Conservation (phyloP, 2,888 invertebrate genomes). For the Dicycla oo region DNA sequence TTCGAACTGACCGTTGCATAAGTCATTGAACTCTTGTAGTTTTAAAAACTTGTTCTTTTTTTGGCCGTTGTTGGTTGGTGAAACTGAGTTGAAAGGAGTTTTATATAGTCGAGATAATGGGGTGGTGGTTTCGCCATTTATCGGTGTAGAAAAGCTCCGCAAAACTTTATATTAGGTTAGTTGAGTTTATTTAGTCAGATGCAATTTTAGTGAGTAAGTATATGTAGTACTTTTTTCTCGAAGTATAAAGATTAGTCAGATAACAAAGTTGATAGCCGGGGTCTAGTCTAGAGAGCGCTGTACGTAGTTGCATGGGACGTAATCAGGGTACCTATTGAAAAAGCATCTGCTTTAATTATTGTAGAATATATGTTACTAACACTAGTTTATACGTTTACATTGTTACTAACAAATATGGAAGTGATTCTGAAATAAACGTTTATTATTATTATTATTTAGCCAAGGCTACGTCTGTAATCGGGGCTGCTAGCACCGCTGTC, state of each 20-base stretch:
- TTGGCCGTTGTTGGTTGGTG: slow-evolving; percentile 34
- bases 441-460: too few relatives aligned
- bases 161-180: not conserved
- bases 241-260: not conserved
- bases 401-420: too few relatives aligned
- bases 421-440: too few relatives aligned
- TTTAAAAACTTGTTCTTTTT: slow-evolving; percentile 56
- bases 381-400: too few relatives aligned
- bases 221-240: not conserved
- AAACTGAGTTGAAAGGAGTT: slow-evolving; percentile 35
- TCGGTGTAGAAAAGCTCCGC: not conserved
- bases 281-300: not conserved
- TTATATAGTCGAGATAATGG: slow-evolving; percentile 13
- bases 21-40: slow-evolving; percentile 54
- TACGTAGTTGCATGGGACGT: not conserved
- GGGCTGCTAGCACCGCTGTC: not conserved
- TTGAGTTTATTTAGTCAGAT: not conserved
- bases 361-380: too few relatives aligned
- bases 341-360: too few relatives aligned
- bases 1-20: slow-evolving; percentile 54
- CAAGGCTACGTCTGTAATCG: too few relatives aligned
- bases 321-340: too few relatives aligned
- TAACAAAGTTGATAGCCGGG: not conserved
- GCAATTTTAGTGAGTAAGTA: not conserved
- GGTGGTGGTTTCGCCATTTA: slow-evolving; percentile 2